Evolutionary conservation across 2,113 vertebrate species (phyloP).

Genomic region (Lipotes vexillifer): DNA sequence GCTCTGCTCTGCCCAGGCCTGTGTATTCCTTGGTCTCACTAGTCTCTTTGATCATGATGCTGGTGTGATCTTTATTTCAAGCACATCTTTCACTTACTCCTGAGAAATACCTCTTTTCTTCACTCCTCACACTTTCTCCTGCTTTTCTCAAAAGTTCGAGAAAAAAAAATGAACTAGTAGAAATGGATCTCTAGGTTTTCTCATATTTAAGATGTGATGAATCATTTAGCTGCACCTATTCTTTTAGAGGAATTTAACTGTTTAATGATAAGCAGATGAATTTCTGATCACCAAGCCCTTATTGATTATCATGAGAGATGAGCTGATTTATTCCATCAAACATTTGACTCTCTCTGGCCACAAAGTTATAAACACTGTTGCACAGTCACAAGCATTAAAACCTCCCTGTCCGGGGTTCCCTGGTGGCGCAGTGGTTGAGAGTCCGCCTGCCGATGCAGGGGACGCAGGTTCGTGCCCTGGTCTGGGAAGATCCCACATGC

Average conservation of each 20-base stretch:
- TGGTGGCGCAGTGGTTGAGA: neutral
- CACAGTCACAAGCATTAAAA: neutral
- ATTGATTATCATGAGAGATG: neutral
- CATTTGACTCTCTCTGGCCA: neutral
- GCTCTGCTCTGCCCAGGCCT: too few relatives aligned
- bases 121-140: neutral
- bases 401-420: neutral
- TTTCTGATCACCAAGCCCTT: neutral
- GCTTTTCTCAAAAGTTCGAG: slow-evolving; percentile 21
- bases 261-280: neutral
- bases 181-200: neutral
- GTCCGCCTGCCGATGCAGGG: too few relatives aligned
- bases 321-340: neutral
- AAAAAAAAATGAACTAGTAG: neutral
- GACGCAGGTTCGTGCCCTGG: too few relatives aligned
- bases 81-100: neutral
- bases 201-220: neutral
- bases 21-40: neutral
- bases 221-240: neutral
- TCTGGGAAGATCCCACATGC: too few relatives aligned
- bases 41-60: neutral
- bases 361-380: neutral
- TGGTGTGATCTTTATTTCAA: slow-evolving; percentile 31
- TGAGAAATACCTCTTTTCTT: slow-evolving; percentile 35
- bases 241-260: neutral